Evolutionary conservation across 2,888 invertebrate genomes (phyloP).

Genomic region (Chaitophorus viminalis): DNA sequence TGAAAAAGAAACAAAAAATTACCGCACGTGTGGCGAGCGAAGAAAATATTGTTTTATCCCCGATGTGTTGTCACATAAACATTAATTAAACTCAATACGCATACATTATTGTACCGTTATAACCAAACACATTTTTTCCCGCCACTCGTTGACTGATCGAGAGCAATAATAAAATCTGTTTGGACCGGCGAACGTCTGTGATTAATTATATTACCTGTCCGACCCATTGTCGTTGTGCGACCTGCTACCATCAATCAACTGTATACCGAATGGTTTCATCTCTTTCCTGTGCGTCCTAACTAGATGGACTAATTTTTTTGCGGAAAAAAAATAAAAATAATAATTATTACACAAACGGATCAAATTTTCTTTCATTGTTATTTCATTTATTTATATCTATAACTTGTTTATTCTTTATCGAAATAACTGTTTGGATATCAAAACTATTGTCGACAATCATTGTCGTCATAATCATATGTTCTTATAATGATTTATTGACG

Average conservation of each 20-base stretch:
- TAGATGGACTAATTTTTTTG: conserved; percentile 4
- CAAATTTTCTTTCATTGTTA: not conserved
- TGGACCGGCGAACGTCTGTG: conserved; percentile 19
- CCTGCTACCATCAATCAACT: conserved; percentile 34
- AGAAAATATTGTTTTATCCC: not conserved
- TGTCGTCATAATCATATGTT: not conserved
- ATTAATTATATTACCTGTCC: conserved; percentile 27
- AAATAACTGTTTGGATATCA: not conserved
- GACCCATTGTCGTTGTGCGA: conserved; percentile 5
- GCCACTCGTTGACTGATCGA: conserved; percentile 24
- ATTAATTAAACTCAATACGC: conserved; percentile 2
- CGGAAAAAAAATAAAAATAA: not conserved
- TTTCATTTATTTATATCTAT: not conserved
- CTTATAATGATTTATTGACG: not conserved
- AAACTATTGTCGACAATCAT: not conserved
- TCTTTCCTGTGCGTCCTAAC: not conserved
- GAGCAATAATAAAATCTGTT: conserved; percentile 36
- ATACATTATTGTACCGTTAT: not conserved
- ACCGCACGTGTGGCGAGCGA: not conserved
- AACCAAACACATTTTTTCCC: conserved; percentile 2
- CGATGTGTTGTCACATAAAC: not conserved
- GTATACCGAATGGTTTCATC: conserved; percentile 1
- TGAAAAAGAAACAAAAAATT: too few species aligned
- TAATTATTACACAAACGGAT: not conserved
- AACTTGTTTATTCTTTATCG: not conserved